A percentile compares a stretch with the other conserved stretches of the same genome.
Conservation (phyloP, 2,797 vertebrate genomes). For the Clarias platycephalus region DNA sequence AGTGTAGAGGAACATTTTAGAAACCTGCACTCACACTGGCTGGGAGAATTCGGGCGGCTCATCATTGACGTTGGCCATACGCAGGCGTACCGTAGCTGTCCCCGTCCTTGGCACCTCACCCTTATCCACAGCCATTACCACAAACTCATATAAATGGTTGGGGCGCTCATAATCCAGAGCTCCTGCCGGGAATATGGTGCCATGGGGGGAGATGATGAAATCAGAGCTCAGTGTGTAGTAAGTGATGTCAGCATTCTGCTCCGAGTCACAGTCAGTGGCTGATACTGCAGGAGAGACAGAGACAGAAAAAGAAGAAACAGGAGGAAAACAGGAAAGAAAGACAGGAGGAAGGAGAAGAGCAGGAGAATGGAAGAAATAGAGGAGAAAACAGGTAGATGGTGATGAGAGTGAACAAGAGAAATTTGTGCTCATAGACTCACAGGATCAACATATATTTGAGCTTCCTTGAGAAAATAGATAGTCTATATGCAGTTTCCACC, state of each 20-base stretch:
- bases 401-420: conserved; percentile 26
- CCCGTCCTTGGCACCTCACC: conserved; percentile 81
- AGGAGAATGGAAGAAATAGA: background rate
- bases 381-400: background rate
- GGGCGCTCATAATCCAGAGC: conserved; percentile 81
- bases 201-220: conserved; percentile 82
- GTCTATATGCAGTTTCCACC: conserved; percentile 44
- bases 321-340: background rate
- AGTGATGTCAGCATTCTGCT: conserved; percentile 79
- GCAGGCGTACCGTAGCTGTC: conserved; percentile 83
- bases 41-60: conserved; percentile 86
- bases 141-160: conserved; percentile 87
- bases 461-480: conserved; percentile 43
- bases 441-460: conserved; percentile 53
- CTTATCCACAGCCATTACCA: conserved; percentile 85
- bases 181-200: conserved; percentile 80
- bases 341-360: background rate
- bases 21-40: conserved; percentile 71
- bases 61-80: conserved; percentile 86
- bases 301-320: conserved; percentile 15
- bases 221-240: conserved; percentile 85
- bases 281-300: conserved; percentile 70
- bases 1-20: background rate
- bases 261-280: conserved; percentile 85
- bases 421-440: conserved; percentile 29